Percentiles rank a stretch among this genome's conserved stretches.
These are phyloP conservation scores for Cactoblastis cactorum DNA, from an alignment of 2,888 invertebrate species.

Conservation along the genomic window DNA sequence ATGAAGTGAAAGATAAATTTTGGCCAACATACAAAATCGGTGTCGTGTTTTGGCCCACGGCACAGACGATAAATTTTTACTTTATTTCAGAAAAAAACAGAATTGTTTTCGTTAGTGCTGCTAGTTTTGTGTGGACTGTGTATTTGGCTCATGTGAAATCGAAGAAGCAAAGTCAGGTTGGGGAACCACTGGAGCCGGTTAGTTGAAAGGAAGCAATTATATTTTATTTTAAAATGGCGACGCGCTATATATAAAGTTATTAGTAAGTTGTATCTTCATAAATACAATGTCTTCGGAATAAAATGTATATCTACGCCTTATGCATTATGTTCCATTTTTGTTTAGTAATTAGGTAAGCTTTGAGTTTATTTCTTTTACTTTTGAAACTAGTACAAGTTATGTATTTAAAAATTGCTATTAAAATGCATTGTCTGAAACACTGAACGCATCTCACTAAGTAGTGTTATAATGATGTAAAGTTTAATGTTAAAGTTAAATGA, in stretches of 20 bases:
- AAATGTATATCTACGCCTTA: neutral
- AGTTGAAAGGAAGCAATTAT: neutral
- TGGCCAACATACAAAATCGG: constrained; percentile 86
- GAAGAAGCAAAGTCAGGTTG: constrained; percentile 40
- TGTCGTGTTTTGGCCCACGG: constrained; percentile 83
- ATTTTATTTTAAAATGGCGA: no score
- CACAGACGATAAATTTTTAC: constrained; percentile 86
- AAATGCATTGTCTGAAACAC: no score
- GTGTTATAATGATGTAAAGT: no score
- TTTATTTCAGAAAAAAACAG: constrained; percentile 85
- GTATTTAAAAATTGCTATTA: no score
- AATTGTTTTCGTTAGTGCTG: constrained; percentile 84
- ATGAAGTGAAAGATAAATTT: constrained; percentile 85
- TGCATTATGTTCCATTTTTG: no score
- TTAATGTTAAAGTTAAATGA: no score
- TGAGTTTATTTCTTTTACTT: no score
- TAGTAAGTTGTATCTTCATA: neutral
- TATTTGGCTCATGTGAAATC: constrained; percentile 88
- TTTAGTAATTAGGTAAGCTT: no score
- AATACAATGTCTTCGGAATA: neutral
- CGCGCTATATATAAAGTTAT: neutral
- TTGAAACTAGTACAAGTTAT: no score
- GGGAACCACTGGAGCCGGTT: neutral
- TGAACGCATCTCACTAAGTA: no score
- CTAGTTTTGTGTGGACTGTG: constrained; percentile 87